A percentile compares a stretch with the other conserved stretches of the same genome.
These are phyloP conservation scores for Drosophila neonasuta DNA, from an alignment of 2,888 invertebrate species.

Conservation along the genomic window DNA sequence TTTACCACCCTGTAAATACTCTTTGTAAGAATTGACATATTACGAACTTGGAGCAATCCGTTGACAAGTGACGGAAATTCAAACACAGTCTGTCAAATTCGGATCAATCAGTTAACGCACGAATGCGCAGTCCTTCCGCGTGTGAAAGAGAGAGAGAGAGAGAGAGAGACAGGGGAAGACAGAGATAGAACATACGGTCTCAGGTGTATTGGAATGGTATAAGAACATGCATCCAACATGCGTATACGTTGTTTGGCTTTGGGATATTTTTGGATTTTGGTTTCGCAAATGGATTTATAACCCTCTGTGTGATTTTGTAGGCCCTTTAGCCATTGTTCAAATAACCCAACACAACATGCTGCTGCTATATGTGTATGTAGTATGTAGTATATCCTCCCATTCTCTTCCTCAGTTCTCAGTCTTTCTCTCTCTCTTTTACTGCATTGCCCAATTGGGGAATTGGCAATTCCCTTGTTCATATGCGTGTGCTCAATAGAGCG, in stretches of 20 bases:
- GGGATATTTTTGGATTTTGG: conserved; percentile 75
- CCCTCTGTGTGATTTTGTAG: conserved; percentile 72
- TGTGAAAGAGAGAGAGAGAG: neutral
- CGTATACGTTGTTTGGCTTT: conserved; percentile 65
- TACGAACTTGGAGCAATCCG: conserved; percentile 17
- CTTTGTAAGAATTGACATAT: conserved; percentile 9
- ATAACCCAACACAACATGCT: conserved; percentile 53
- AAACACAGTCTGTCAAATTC: conserved; percentile 31
- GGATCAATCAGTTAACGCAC: conserved; percentile 41
- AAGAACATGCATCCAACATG: conserved; percentile 4
- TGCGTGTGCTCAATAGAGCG: conserved; percentile 53
- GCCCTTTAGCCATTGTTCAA: conserved; percentile 77
- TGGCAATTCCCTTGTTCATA: conserved; percentile 23
- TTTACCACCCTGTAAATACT: too few relatives aligned
- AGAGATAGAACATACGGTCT: neutral
- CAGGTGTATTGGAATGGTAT: conserved; percentile 18
- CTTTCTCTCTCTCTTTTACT: neutral
- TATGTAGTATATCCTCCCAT: neutral
- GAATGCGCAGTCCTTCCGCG: conserved; percentile 16
- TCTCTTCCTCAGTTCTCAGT: neutral
- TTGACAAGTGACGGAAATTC: conserved; percentile 30
- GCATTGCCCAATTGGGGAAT: conserved; percentile 19
- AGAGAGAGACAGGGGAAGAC: neutral
- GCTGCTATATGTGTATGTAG: neutral
- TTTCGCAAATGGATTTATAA: conserved; percentile 76